Evolutionary conservation across 2,113 vertebrate species (phyloP).

Genomic region (Paraplagusia blochii): DNA sequence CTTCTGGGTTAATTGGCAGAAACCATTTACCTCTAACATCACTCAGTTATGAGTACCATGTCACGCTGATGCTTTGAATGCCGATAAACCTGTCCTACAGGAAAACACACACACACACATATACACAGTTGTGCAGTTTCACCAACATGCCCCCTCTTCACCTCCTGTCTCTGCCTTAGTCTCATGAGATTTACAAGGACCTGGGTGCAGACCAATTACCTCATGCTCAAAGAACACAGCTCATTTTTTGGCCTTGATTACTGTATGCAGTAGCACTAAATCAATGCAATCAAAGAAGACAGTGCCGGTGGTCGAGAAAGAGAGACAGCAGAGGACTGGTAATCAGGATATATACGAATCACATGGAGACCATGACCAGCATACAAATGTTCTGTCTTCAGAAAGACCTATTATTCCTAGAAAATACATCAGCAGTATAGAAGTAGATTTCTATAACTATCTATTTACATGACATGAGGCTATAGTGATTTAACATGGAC

Average conservation of each 20-base stretch:
- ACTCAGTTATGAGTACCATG: not conserved
- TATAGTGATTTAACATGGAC: not conserved
- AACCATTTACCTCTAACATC: constrained; percentile 3
- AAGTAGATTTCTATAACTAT: not conserved
- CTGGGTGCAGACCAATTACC: constrained; percentile 48
- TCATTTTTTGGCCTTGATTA: constrained; percentile 55
- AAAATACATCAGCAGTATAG: too few species aligned
- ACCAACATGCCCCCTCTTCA: too few species aligned
- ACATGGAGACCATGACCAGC: not conserved
- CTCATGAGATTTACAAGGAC: constrained; percentile 26
- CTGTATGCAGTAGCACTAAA: constrained; percentile 35
- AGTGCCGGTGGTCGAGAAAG: constrained; percentile 46
- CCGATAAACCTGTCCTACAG: not conserved
- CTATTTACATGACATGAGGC: not conserved
- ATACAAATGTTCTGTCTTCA: not conserved
- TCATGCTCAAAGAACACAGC: constrained; percentile 36
- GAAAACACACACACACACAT: not conserved
- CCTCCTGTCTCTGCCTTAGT: not conserved
- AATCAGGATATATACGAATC: constrained; percentile 46
- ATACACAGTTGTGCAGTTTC: not conserved
- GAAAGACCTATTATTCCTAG: too few species aligned
- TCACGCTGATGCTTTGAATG: constrained; percentile 4
- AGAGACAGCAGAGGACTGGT: constrained; percentile 40
- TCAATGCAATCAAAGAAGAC: constrained; percentile 62
- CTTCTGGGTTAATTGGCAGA: not conserved